These are phyloP conservation scores for Drosophila monieri DNA, from an alignment of 2,888 invertebrate species.

Conservation along the genomic window DNA sequence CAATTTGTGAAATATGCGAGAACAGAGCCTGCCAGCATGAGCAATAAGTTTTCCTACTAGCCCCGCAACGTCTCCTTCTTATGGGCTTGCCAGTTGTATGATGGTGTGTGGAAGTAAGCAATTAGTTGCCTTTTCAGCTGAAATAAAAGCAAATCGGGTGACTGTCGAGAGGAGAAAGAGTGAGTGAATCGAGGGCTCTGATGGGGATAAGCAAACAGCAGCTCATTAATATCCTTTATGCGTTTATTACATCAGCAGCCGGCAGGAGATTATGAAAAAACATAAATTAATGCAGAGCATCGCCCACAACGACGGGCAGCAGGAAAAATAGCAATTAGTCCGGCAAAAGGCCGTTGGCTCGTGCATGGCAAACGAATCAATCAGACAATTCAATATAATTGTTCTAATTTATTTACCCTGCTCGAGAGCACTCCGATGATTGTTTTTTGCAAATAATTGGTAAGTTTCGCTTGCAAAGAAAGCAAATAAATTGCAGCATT, in stretches of 20 bases:
- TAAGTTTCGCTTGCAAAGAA: slow-evolving; percentile 1
- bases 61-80: slow-evolving; percentile 3
- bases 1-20: slow-evolving; percentile 75
- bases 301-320: slow-evolving; percentile 18
- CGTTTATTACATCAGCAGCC: slow-evolving; percentile 65
- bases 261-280: slow-evolving; percentile 59
- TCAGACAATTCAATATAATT: slow-evolving; percentile 67
- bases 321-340: slow-evolving; percentile 58
- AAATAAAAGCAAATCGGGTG: slow-evolving; percentile 70
- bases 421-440: slow-evolving; percentile 26
- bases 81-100: not conserved
- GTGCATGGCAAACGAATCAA: slow-evolving; percentile 60
- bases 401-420: slow-evolving; percentile 59
- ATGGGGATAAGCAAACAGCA: slow-evolving; percentile 58
- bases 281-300: slow-evolving; percentile 63
- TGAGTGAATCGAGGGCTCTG: not conserved
- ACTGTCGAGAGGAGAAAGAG: slow-evolving; percentile 27
- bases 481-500: slow-evolving; percentile 2
- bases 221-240: slow-evolving; percentile 78
- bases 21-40: slow-evolving; percentile 59
- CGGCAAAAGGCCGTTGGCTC: slow-evolving; percentile 45
- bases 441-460: slow-evolving; percentile 53
- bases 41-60: slow-evolving; percentile 59
- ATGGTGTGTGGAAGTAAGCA: slow-evolving; percentile 63
- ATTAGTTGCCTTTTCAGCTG: slow-evolving; percentile 76